Evolutionary conservation across 2,113 vertebrate species (phyloP).

Genomic region (Alosa alosa): DNA sequence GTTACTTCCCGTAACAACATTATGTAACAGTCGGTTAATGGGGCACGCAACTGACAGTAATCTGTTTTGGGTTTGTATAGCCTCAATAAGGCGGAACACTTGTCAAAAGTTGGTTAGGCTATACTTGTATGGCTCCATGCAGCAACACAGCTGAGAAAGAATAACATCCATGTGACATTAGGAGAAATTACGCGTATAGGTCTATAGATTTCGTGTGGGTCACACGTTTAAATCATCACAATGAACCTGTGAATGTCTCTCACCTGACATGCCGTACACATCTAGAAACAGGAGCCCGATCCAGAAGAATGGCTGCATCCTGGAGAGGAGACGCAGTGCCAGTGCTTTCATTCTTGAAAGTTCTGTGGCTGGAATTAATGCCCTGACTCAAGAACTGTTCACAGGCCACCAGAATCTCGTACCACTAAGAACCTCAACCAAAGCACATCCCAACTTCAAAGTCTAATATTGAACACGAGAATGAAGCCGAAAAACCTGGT

Average conservation of each 20-base stretch:
- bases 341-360: constrained; percentile 41
- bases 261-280: constrained; percentile 60
- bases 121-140: background rate
- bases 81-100: background rate
- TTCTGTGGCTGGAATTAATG: background rate
- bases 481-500: background rate
- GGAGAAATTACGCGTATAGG: background rate
- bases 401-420: background rate
- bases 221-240: background rate
- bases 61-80: background rate
- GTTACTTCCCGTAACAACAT: background rate
- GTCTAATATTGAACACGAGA: background rate
- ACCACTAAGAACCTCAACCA: background rate
- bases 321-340: constrained; percentile 24
- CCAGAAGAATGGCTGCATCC: constrained; percentile 48
- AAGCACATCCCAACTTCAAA: background rate
- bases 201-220: background rate
- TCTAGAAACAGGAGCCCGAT: constrained; percentile 46
- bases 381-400: background rate
- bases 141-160: background rate
- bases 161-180: background rate
- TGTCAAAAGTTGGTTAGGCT: background rate
- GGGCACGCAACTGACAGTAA: background rate
- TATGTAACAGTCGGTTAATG: background rate
- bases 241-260: constrained; percentile 27